Percentiles rank a stretch among this genome's conserved stretches.
Evolutionary conservation across 2,888 invertebrate species (phyloP).

Genomic region (Drosophila trichaetosa): DNA sequence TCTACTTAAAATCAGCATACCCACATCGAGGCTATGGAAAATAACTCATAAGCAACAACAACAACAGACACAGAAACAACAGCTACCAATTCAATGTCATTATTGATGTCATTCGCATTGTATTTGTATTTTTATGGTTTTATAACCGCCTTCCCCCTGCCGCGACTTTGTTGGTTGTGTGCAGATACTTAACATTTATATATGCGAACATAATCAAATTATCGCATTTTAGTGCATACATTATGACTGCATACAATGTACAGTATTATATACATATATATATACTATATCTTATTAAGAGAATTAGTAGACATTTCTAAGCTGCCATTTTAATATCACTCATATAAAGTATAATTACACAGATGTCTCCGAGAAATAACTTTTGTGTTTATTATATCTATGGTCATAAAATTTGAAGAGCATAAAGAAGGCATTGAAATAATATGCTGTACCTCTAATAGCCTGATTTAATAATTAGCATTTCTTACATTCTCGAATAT

Average conservation of each 20-base stretch:
- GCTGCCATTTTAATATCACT: not conserved
- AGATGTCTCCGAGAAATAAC: not conserved
- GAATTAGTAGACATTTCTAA: not conserved
- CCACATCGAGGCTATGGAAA: conserved; percentile 11
- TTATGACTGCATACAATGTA: conserved; percentile 12
- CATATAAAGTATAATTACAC: not conserved
- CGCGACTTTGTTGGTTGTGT: conserved; percentile 1
- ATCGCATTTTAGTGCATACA: conserved; percentile 46
- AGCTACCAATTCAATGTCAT: conserved; percentile 73
- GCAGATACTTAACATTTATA: conserved; percentile 30
- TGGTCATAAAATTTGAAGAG: not conserved
- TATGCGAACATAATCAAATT: conserved; percentile 60
- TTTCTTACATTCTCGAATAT: not conserved
- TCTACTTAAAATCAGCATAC: not conserved
- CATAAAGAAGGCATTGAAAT: not conserved
- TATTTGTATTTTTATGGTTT: conserved; percentile 69
- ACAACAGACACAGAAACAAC: conserved; percentile 6
- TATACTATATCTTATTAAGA: not conserved
- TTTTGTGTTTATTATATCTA: not conserved
- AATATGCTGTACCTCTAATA: not conserved
- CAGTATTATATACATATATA: not conserved
- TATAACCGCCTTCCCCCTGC: conserved; percentile 53
- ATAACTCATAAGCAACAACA: conserved; percentile 12
- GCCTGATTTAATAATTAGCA: not conserved
- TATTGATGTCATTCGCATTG: conserved; percentile 75